phyloP scores from a whole-genome alignment of 2,113 vertebrate species.

The Albula goreensis region DNA sequence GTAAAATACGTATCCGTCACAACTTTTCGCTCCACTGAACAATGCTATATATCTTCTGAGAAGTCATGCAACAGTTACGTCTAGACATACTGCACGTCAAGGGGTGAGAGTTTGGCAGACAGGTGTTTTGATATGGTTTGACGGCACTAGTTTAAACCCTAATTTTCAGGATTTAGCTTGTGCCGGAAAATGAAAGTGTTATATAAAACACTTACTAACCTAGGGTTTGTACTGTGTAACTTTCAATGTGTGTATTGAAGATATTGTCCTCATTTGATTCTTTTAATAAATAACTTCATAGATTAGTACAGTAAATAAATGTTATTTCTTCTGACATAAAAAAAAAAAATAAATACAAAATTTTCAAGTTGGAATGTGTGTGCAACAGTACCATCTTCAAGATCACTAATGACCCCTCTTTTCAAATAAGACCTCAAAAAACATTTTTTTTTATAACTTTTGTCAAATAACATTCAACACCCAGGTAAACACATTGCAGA shows the following conservation, averaged over 20 bases:
- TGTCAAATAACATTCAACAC: slow-evolving; percentile 38
- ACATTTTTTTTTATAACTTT: slow-evolving; percentile 23
- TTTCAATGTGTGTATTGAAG: background rate
- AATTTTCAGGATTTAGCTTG: background rate
- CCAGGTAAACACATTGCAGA: slow-evolving; percentile 31
- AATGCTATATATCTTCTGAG: slow-evolving; percentile 8
- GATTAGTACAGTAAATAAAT: slow-evolving; percentile 19
- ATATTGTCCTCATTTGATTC: background rate
- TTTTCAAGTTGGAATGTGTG: slow-evolving; percentile 31
- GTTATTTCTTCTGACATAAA: slow-evolving; percentile 28
- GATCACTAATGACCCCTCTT: slow-evolving; percentile 13
- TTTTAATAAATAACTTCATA: slow-evolving; percentile 6
- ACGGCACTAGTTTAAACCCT: background rate
- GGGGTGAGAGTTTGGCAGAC: slow-evolving; percentile 3
- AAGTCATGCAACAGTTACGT: slow-evolving; percentile 25
- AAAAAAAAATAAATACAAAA: slow-evolving; percentile 30
- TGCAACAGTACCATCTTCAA: slow-evolving; percentile 29
- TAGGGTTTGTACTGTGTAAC: background rate
- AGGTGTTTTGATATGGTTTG: slow-evolving; percentile 6
- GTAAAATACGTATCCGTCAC: slow-evolving; percentile 22
- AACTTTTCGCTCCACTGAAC: slow-evolving; percentile 23
- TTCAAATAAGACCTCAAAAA: slow-evolving; percentile 33
- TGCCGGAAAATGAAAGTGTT: background rate
- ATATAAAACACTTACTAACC: background rate
- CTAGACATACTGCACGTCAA: slow-evolving; percentile 20